phyloP scores from a whole-genome alignment of 1,140 invertebrate species.

The Leucophenga varia region DNA sequence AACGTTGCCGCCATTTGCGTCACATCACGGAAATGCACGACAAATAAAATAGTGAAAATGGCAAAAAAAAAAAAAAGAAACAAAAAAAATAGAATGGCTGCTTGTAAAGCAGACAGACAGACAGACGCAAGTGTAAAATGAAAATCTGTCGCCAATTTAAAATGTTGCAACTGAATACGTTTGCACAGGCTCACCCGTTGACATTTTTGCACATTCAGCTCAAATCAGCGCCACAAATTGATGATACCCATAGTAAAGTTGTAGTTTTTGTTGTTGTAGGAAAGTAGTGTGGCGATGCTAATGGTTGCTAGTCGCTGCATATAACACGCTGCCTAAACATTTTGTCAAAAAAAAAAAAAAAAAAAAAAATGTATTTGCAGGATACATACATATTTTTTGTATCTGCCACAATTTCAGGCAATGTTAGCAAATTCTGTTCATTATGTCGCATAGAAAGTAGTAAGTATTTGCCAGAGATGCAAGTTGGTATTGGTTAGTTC shows the following conservation, averaged over 20 bases:
- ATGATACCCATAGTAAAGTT: conserved; percentile 50
- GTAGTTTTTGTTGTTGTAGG: too few relatives aligned
- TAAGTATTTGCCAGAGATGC: too few relatives aligned
- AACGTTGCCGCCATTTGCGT: conserved; percentile 19
- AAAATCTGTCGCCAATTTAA: conserved; percentile 38
- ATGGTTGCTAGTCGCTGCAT: too few relatives aligned
- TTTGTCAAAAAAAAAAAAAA: too few relatives aligned
- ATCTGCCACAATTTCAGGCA: conserved; percentile 14
- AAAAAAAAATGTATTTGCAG: too few relatives aligned
- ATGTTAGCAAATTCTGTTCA: conserved; percentile 50
- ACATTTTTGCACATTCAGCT: conserved; percentile 45
- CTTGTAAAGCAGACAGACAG: too few relatives aligned
- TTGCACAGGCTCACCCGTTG: too few relatives aligned
- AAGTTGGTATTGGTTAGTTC: background rate
- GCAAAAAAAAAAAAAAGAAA: background rate
- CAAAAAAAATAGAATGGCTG: conserved; percentile 8
- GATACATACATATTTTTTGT: too few relatives aligned
- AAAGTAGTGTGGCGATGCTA: too few relatives aligned
- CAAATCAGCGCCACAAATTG: conserved; percentile 35
- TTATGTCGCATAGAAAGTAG: conserved; percentile 24
- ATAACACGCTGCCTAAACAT: too few relatives aligned
- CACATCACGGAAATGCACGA: conserved; percentile 31
- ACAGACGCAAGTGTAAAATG: conserved; percentile 33
- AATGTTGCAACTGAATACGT: too few relatives aligned
- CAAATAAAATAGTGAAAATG: conserved; percentile 1